Evolutionary conservation across 1,140 invertebrate species (phyloP).

Genomic region (Anastatus disparis): DNA sequence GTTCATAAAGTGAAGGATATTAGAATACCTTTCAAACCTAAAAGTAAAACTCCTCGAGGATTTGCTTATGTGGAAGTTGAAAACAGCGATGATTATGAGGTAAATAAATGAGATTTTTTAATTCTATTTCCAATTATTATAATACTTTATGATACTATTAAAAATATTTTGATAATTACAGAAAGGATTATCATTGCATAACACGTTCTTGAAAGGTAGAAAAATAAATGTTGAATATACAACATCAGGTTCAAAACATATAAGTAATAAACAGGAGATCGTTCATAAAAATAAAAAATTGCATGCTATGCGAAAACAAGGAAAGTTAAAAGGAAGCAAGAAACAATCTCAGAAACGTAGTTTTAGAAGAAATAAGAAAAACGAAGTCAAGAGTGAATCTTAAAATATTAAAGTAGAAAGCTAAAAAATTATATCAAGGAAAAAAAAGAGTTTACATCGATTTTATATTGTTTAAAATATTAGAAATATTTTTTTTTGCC

Average conservation of each 20-base stretch:
- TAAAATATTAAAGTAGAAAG: no score
- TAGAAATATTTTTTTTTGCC: no score
- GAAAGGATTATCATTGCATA: constrained; percentile 66
- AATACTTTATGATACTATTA: neutral
- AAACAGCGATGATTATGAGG: constrained; percentile 62
- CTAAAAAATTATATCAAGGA: no score
- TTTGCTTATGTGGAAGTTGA: constrained; percentile 65
- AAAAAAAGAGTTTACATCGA: no score
- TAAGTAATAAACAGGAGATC: constrained; percentile 51
- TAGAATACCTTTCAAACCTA: constrained; percentile 58
- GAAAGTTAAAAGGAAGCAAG: constrained; percentile 59
- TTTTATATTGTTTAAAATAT: no score
- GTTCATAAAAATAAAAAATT: constrained; percentile 66
- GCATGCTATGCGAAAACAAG: constrained; percentile 61
- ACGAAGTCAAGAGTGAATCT: neutral
- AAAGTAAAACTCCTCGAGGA: constrained; percentile 57
- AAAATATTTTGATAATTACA: constrained; percentile 47
- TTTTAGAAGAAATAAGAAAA: constrained; percentile 20
- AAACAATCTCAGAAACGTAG: constrained; percentile 27
- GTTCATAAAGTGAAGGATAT: constrained; percentile 59
- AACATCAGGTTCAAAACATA: constrained; percentile 56
- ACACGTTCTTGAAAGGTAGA: constrained; percentile 60
- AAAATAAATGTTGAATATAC: constrained; percentile 66
- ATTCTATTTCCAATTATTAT: neutral
- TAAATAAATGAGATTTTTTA: constrained; percentile 44